A percentile compares a stretch with the other conserved stretches of the same genome.
Evolutionary conservation across 2,113 vertebrate species (phyloP).

Genomic region (Tachysurus vachellii): DNA sequence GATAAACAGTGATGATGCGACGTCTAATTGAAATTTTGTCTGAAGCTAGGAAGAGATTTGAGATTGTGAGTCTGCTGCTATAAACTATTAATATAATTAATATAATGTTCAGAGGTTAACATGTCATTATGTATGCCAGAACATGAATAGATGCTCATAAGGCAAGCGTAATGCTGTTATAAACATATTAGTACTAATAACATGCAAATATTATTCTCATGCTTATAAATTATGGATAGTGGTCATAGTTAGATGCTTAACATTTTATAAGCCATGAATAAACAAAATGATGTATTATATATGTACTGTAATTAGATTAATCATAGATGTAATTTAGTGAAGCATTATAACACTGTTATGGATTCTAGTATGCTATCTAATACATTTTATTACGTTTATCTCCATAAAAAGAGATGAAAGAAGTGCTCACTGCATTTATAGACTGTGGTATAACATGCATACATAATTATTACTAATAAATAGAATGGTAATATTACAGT

Average conservation of each 20-base stretch:
- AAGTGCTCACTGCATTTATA: too few species aligned
- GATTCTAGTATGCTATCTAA: too few species aligned
- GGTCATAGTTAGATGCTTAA: background rate
- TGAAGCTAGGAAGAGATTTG: background rate
- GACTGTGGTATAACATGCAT: too few species aligned
- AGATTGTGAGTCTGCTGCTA: background rate
- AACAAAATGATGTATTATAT: background rate
- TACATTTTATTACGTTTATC: too few species aligned
- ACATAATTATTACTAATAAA: too few species aligned
- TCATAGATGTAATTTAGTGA: background rate
- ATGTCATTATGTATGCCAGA: background rate
- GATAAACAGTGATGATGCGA: slow-evolving; percentile 50
- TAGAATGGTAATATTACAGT: too few species aligned
- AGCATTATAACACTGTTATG: background rate
- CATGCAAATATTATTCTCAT: background rate
- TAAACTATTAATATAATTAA: background rate
- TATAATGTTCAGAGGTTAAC: background rate
- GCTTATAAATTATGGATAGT: background rate
- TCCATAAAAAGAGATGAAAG: too few species aligned
- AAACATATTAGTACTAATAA: background rate
- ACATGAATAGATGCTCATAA: background rate
- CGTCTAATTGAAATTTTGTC: slow-evolving; percentile 37
- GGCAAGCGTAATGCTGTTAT: background rate
- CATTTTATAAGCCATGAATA: background rate
- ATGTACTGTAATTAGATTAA: background rate